These are phyloP conservation scores for Paedocypris sp. DNA, from an alignment of 2,113 vertebrate species.

Conservation along the genomic window DNA sequence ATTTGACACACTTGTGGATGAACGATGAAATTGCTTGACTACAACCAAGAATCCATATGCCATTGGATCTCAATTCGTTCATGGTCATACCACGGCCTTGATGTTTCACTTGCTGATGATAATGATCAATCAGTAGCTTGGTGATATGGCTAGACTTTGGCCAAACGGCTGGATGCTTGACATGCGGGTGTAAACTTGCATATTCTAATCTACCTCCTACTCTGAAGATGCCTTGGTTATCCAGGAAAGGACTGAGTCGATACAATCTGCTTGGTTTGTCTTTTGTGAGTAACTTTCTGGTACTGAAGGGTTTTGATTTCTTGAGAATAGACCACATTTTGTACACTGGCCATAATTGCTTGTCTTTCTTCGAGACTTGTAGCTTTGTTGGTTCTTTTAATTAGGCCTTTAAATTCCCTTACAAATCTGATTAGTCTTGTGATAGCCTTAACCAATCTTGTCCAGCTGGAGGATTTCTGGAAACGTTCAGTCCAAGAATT, in stretches of 20 bases:
- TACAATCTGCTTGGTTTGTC: not conserved
- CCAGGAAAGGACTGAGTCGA: not conserved
- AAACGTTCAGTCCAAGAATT: not conserved
- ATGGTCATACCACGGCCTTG: conserved; percentile 6
- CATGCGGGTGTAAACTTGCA: not conserved
- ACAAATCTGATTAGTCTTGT: not conserved
- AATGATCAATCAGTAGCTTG: not conserved
- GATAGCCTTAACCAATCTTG: not conserved
- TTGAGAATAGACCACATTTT: not conserved
- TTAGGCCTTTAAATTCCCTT: not conserved
- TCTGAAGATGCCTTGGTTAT: not conserved
- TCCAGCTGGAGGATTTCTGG: not conserved
- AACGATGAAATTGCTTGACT: conserved; percentile 12
- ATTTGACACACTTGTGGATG: not conserved
- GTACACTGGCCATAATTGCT: not conserved
- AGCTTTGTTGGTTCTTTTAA: not conserved
- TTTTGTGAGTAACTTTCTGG: not conserved
- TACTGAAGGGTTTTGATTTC: not conserved
- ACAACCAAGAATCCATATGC: not conserved
- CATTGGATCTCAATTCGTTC: not conserved
- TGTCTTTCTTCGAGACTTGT: not conserved
- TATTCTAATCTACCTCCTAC: not conserved
- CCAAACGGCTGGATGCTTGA: not conserved
- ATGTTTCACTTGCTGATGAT: conserved; percentile 18
- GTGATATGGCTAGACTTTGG: not conserved